Conservation (phyloP, 2,888 invertebrate species). For the Camptogramma bilineatum region DNA sequence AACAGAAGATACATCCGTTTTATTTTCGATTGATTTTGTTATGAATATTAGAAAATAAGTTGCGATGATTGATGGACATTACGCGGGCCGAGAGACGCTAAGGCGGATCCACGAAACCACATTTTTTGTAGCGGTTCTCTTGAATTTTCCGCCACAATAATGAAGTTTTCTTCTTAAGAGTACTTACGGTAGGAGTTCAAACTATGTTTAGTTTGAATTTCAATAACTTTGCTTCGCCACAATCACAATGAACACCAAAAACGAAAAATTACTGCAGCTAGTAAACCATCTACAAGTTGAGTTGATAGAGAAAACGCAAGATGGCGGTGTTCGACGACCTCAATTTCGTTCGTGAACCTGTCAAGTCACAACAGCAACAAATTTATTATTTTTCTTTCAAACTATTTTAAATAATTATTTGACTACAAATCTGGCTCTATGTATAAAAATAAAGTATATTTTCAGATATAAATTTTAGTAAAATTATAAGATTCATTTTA, state of each 20-base stretch:
- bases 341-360: slow-evolving; percentile 39
- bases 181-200: slow-evolving; percentile 73
- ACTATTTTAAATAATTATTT: not conserved
- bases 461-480: not conserved
- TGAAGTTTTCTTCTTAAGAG: slow-evolving; percentile 53
- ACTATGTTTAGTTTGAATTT: slow-evolving; percentile 66
- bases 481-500: not conserved
- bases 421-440: not conserved
- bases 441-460: not conserved
- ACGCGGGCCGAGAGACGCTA: slow-evolving; percentile 34
- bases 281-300: slow-evolving; percentile 62
- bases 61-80: slow-evolving; percentile 17
- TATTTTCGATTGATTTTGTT: not conserved
- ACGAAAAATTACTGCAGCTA: slow-evolving; percentile 68
- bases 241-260: slow-evolving; percentile 52
- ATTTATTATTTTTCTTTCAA: slow-evolving; percentile 1
- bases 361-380: slow-evolving; percentile 44
- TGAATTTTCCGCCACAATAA: slow-evolving; percentile 77
- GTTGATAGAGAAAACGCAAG: slow-evolving; percentile 77
- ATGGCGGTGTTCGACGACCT: slow-evolving; percentile 77
- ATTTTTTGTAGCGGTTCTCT: slow-evolving; percentile 49
- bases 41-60: slow-evolving; percentile 7
- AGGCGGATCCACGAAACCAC: slow-evolving; percentile 32
- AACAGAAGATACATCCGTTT: slow-evolving; percentile 45
- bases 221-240: slow-evolving; percentile 63